Conservation (phyloP, 2,797 vertebrate genomes). For the Adelosebastes latens region DNA sequence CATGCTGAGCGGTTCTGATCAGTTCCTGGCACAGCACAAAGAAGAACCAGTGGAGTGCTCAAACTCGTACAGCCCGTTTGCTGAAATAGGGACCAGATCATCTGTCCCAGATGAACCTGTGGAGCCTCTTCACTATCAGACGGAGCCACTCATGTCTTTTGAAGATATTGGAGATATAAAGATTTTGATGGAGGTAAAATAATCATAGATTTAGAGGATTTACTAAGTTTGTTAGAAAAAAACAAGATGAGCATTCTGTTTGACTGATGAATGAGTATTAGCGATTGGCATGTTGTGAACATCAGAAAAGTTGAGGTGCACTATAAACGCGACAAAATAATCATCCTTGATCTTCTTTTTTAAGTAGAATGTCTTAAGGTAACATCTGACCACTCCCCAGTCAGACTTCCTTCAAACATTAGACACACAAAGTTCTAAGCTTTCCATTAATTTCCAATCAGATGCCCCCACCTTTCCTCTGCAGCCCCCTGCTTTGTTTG, state of each 20-base stretch:
- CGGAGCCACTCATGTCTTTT: conserved; percentile 38
- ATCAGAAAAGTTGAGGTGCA: neutral
- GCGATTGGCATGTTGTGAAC: neutral
- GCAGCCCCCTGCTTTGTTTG: conserved; percentile 7
- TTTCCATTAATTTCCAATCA: conserved; percentile 16
- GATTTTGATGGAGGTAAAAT: conserved; percentile 69
- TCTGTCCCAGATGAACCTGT: conserved; percentile 38
- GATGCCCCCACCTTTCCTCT: neutral
- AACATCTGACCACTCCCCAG: neutral
- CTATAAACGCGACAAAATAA: neutral
- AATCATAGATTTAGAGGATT: neutral
- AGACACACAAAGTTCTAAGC: conserved; percentile 14
- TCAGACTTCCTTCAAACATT: conserved; percentile 10
- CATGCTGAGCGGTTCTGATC: conserved; percentile 62
- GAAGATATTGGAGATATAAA: conserved; percentile 53
- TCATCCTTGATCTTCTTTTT: conserved; percentile 4
- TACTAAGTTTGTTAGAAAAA: neutral
- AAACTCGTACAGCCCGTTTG: conserved; percentile 44
- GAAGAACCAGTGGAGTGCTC: conserved; percentile 49
- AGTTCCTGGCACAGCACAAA: conserved; percentile 49
- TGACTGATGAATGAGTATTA: neutral
- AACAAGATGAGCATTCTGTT: neutral
- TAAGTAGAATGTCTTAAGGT: neutral
- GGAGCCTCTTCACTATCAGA: conserved; percentile 46
- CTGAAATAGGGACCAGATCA: conserved; percentile 37